Conservation (phyloP, 2,888 invertebrate genomes). For the Pogonocherus hispidulus region DNA sequence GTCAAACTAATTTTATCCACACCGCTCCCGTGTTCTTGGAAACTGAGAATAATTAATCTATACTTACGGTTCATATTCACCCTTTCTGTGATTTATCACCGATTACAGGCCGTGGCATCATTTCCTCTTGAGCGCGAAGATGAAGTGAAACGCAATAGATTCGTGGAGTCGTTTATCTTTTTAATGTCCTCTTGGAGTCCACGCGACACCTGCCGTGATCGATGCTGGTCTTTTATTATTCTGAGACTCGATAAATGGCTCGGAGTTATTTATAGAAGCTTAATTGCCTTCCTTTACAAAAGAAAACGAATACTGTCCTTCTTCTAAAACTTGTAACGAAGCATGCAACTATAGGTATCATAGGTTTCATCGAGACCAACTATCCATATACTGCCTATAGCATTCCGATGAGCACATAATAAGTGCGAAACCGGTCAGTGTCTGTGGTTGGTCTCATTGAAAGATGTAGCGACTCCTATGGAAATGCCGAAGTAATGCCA, state of each 20-base stretch:
- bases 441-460: too few species aligned
- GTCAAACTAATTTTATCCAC: slow-evolving; percentile 25
- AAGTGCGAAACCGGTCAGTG: too few species aligned
- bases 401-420: too few species aligned
- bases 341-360: too few species aligned
- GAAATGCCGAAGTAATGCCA: too few species aligned
- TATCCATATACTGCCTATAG: too few species aligned
- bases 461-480: too few species aligned
- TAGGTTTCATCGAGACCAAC: too few species aligned
- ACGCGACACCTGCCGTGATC: slow-evolving; percentile 40
- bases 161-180: slow-evolving; percentile 49
- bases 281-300: background rate
- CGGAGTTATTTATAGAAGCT: background rate
- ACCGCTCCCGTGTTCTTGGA: slow-evolving; percentile 59
- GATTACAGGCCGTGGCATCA: slow-evolving; percentile 60
- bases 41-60: slow-evolving; percentile 63
- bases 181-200: slow-evolving; percentile 48
- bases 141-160: slow-evolving; percentile 48
- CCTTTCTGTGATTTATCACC: slow-evolving; percentile 60
- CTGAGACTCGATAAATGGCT: slow-evolving; percentile 1
- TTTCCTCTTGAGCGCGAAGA: slow-evolving; percentile 46
- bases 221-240: slow-evolving; percentile 41
- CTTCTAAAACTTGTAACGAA: too few species aligned
- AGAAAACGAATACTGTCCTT: too few species aligned
- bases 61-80: slow-evolving; percentile 40